A percentile compares a stretch with the other conserved stretches of the same genome.
phyloP scores from a whole-genome alignment of 1,140 invertebrate species.

The Meteorus sp. region DNA sequence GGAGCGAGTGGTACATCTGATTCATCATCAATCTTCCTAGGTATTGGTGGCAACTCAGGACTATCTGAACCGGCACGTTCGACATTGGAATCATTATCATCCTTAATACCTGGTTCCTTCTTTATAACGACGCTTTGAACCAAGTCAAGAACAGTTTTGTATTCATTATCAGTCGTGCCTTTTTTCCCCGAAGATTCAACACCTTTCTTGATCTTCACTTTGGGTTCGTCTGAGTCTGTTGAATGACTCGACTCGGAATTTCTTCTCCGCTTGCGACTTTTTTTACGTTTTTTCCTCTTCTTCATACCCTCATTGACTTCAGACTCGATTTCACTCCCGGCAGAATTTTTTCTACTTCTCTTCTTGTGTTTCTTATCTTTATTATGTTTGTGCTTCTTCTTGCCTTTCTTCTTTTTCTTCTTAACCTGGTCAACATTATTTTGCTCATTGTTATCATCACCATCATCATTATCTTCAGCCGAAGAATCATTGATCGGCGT shows the following conservation, averaged over 20 bases:
- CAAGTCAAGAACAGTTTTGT: slow-evolving; percentile 15
- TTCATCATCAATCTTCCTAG: slow-evolving; percentile 43
- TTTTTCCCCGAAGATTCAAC: neutral
- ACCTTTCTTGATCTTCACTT: slow-evolving; percentile 33
- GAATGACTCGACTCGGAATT: slow-evolving; percentile 49
- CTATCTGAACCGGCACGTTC: slow-evolving; percentile 31
- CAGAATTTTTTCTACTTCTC: slow-evolving; percentile 57
- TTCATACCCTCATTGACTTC: slow-evolving; percentile 53
- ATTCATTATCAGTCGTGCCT: too few species aligned
- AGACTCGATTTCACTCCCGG: slow-evolving; percentile 56
- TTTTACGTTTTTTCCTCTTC: slow-evolving; percentile 64
- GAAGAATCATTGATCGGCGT: slow-evolving; percentile 30
- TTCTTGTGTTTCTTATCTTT: slow-evolving; percentile 60
- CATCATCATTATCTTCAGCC: slow-evolving; percentile 27
- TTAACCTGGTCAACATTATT: slow-evolving; percentile 55
- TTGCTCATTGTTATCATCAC: slow-evolving; percentile 33
- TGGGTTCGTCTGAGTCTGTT: slow-evolving; percentile 46
- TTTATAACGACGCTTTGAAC: slow-evolving; percentile 25
- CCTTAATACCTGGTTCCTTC: slow-evolving; percentile 4
- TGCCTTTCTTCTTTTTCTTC: slow-evolving; percentile 59
- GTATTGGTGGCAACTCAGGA: slow-evolving; percentile 40
- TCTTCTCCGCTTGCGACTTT: slow-evolving; percentile 59
- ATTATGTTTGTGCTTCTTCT: slow-evolving; percentile 63
- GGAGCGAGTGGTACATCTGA: slow-evolving; percentile 50
- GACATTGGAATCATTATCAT: slow-evolving; percentile 17